Evolutionary conservation across 2,888 invertebrate species (phyloP), one percentile per base, ranked within the genome.

Genomic region (Meiosimyza platycephala): DNA sequence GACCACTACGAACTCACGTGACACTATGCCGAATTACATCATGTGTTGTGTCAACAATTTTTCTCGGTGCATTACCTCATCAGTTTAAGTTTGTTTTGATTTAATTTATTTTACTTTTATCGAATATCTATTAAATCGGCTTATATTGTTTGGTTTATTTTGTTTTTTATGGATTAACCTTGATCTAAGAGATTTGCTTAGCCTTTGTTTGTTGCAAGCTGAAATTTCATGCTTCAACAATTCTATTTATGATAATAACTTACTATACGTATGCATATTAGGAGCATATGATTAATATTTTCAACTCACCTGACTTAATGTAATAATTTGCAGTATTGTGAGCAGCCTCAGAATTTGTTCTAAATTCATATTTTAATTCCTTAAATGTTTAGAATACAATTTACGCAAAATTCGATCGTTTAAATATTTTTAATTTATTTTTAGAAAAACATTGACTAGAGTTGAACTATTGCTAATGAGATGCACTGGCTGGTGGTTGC

Each of bases 221-320:
- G 13, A 18, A 51, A 51, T 64, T 64, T 51, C 64, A 51, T 64
- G 64, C 64, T 51, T n/a, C 64, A 64, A 40, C 22, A 22, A 22
- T 51, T 64, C 50, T 64, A 13, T 15, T 62, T 15, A 22, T 22
- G 22, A 22, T 22, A 12, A 28, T 40, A 12, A 16, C 59, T 33
- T 22, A n/a, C n/a, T n/a, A n/a, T n/a, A 40, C n/a, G 2, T n/a
- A 3, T 40, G 6, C 60, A 33, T 13, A 33, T 12, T 22, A 13
- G 15, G 33, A 22, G 6, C 4, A 33, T 11, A 59, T 11, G 6
- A 18, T 11, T 59, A 28, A 15, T 16, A 16, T 16, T 18, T 7
- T 28, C 18, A 51, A 79, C 85, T 83, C 81, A 84, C 84, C 85
- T 83, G 81, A 82, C 80, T 75, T 71, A 79, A 76, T 54, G 74